A percentile compares a stretch with the other conserved stretches of the same genome.
Conservation (phyloP, 1,140 invertebrate genomes). For the Helicoverpa armigera region DNA sequence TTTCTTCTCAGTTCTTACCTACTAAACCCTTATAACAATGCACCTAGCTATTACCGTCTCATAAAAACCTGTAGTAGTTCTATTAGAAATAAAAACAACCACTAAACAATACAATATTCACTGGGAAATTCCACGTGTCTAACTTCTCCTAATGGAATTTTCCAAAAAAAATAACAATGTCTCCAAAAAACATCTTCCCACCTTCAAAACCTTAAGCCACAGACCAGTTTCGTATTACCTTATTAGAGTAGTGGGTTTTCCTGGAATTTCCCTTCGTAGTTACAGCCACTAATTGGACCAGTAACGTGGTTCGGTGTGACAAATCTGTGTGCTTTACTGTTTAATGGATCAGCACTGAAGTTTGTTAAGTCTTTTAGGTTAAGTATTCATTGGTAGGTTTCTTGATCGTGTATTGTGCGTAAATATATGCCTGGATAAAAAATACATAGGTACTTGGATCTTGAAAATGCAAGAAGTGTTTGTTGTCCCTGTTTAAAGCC, state of each 20-base stretch:
- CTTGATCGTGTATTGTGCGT: no score
- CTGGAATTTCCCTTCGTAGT: slow-evolving; percentile 3
- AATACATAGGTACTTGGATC: not conserved
- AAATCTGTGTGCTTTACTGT: slow-evolving; percentile 31
- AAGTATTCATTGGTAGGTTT: not conserved
- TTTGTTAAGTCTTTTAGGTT: slow-evolving; percentile 7
- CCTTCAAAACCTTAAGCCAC: not conserved
- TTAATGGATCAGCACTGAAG: slow-evolving; percentile 12
- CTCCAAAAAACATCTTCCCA: not conserved
- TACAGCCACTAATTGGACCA: slow-evolving; percentile 19
- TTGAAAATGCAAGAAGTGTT: no score
- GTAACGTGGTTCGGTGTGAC: slow-evolving; percentile 17
- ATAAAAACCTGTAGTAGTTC: no score
- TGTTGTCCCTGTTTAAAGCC: no score
- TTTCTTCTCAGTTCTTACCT: no score
- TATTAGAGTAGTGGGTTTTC: slow-evolving; percentile 19
- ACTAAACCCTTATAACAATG: no score
- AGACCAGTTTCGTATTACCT: slow-evolving; percentile 9
- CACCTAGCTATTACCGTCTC: no score
- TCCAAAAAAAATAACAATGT: not conserved
- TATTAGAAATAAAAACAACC: no score
- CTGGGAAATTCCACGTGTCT: not conserved
- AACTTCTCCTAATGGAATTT: not conserved
- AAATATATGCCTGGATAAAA: no score
- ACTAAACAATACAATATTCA: no score